Evolutionary conservation across 2,888 invertebrate genomes (phyloP).

Genomic region (Synergus umbraculus): DNA sequence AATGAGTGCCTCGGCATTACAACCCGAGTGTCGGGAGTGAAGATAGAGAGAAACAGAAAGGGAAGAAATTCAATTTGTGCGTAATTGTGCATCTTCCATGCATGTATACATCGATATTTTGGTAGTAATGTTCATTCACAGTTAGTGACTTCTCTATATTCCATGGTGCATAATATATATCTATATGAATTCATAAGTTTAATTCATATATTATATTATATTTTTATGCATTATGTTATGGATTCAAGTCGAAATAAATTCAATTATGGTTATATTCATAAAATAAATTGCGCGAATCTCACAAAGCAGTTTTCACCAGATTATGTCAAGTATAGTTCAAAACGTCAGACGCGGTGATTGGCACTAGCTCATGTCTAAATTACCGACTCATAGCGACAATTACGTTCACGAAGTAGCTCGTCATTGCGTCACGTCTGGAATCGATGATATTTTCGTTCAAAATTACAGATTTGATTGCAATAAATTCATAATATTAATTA

Average conservation of each 20-base stretch:
- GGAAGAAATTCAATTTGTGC: background rate
- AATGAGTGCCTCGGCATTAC: constrained; percentile 63
- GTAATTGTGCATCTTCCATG: background rate
- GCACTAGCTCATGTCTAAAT: background rate
- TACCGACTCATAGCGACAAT: background rate
- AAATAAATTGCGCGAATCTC: constrained; percentile 1
- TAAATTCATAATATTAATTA: background rate
- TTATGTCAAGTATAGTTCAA: background rate
- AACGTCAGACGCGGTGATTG: background rate
- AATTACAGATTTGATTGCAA: background rate
- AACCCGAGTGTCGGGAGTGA: constrained; percentile 50
- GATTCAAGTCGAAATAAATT: background rate
- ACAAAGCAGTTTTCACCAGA: background rate
- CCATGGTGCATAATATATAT: too few relatives aligned
- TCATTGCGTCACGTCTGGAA: background rate
- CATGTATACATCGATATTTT: too few relatives aligned
- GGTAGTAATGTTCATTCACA: too few relatives aligned
- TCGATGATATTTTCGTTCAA: background rate
- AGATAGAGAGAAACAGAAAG: constrained; percentile 40
- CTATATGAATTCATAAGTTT: too few relatives aligned
- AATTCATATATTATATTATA: background rate
- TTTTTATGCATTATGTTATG: background rate
- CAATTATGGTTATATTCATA: background rate
- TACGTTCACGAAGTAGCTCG: background rate
- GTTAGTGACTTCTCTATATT: too few relatives aligned